Evolutionary conservation across 2,113 vertebrate genomes (phyloP), one percentile per base, ranked within the genome.

Genomic region (Phycodurus eques): DNA sequence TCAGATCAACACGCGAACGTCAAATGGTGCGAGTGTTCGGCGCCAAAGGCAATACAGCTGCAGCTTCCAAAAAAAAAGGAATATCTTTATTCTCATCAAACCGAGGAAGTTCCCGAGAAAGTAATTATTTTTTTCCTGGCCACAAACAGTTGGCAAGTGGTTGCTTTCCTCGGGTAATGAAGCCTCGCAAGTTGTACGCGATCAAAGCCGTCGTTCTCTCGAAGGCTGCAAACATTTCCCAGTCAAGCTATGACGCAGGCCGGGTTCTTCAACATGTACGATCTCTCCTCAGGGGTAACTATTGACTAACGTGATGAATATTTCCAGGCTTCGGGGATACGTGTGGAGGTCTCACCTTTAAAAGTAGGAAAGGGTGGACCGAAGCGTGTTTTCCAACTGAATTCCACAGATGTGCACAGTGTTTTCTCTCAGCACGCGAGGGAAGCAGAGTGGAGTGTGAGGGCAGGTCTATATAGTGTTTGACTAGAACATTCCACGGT

Each of bases 401-500:
- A 65, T 49, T 15, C 20, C 4, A 17, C 19, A 31, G 67, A 74
- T 53, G 47, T 75, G 43, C 22, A 4, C 15, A 57, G 64, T 76
- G 73, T 84, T 87, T 86, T 78, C 75, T 76, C 72, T 85, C 59
- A 61, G 56, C 66, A 46, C 83, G 80, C 67, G 73, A 79, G 80
- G 64, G 70, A 78, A 80, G 61, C 70, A n/a, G n/a, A 66, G 66
- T 79, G 51, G 76, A 76, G 75, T 73, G 79, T 71, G 76, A 78
- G 79, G 66, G 69, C 22, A 46, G 67, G 67, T 67, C 68, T 62
- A 33, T 68, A 33, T 72, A 33, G 74, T 92, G 92, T 92, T 92
- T 92, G 83, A 84, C 90, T 43, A 91, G 87, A 70, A 73, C 89
- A 92, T 93, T 92, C 90, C 90, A 79, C 84, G 88, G 85, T 77